A percentile compares a stretch with the other conserved stretches of the same genome.
phyloP scores from a whole-genome alignment of 2,888 invertebrate species.

The Saturnia pavonia region DNA sequence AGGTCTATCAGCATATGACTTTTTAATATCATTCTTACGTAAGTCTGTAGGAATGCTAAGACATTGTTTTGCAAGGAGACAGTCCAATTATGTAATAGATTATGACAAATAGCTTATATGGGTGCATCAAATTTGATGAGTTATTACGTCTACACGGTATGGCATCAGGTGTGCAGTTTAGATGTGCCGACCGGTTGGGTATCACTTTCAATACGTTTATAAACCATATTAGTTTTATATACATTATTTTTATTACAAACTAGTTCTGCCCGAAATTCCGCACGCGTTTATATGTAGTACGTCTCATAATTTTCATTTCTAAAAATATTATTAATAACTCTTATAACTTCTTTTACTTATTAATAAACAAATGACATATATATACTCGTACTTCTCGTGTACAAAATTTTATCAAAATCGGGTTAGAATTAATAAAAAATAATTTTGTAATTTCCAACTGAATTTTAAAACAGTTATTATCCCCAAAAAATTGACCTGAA shows the following conservation, averaged over 20 bases:
- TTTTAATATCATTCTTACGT: neutral
- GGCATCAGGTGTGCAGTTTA: neutral
- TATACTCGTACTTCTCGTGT: no score
- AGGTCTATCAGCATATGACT: neutral
- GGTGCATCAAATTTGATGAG: constrained; percentile 1
- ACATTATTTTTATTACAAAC: neutral
- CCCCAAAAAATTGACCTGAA: no score
- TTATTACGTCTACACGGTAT: neutral
- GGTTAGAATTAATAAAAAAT: no score
- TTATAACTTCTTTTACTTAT: no score
- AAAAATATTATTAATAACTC: no score
- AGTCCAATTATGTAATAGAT: neutral
- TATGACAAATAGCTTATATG: neutral
- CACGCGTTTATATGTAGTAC: no score
- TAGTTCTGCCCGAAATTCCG: no score
- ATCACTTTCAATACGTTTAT: neutral
- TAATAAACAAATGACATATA: no score
- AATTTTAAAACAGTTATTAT: no score
- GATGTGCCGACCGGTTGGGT: neutral
- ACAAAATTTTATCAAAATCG: no score
- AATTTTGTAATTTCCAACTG: no score
- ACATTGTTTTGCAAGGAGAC: neutral
- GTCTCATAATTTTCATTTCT: no score
- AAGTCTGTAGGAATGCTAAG: neutral
- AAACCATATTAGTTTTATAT: neutral